These are phyloP conservation scores for Trissolcus japonicus DNA, from an alignment of 2,888 invertebrate species.

Conservation along the genomic window DNA sequence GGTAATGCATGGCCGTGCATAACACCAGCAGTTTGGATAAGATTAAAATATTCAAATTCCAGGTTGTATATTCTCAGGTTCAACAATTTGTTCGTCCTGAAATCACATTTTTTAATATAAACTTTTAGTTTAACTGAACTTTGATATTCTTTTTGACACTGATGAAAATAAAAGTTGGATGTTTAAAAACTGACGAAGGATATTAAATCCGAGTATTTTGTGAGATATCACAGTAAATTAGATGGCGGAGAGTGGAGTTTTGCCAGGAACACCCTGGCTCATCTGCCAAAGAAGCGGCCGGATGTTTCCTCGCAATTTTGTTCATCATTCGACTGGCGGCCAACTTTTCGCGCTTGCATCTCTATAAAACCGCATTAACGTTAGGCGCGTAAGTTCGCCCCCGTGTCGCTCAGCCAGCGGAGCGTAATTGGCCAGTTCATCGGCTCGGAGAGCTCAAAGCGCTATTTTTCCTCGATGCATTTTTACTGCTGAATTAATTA, in stretches of 20 bases:
- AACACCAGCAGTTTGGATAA: slow-evolving; percentile 32
- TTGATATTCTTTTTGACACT: too few species aligned
- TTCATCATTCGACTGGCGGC: slow-evolving; percentile 16
- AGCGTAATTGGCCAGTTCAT: slow-evolving; percentile 60
- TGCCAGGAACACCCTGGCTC: slow-evolving; percentile 23
- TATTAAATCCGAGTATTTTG: too few species aligned
- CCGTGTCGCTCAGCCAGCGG: slow-evolving; percentile 36
- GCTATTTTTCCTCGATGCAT: slow-evolving; percentile 50
- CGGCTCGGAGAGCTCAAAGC: slow-evolving; percentile 57
- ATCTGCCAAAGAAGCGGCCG: slow-evolving; percentile 44
- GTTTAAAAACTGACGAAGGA: background rate
- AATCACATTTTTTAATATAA: too few species aligned
- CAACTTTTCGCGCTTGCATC: slow-evolving; percentile 39
- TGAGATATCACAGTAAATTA: slow-evolving; percentile 38
- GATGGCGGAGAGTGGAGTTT: slow-evolving; percentile 23
- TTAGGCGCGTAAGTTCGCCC: slow-evolving; percentile 47
- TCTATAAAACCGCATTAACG: slow-evolving; percentile 45
- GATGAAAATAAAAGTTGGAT: too few species aligned
- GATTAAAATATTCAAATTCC: slow-evolving; percentile 37
- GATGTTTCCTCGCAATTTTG: slow-evolving; percentile 45
- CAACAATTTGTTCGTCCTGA: background rate
- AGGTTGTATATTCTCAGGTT: slow-evolving; percentile 30
- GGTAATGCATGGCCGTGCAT: slow-evolving; percentile 36
- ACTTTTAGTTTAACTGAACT: too few species aligned
- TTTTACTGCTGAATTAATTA: slow-evolving; percentile 58